Conservation (phyloP, 2,797 vertebrate genomes). For the Lates japonicus region DNA sequence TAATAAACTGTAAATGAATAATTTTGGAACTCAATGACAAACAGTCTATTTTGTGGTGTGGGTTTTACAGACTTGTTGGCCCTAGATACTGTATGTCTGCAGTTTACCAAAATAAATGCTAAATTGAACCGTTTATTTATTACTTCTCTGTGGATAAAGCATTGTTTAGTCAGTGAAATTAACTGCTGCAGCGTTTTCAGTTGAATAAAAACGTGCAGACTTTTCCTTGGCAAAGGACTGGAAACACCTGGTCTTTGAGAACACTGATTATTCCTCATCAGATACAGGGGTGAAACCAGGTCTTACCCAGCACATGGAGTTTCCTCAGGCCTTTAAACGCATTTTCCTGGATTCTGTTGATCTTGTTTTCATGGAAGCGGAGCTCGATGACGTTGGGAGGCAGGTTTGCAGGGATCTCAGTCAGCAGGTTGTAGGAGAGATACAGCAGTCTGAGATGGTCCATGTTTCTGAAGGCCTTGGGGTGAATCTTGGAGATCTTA, state of each 20-base stretch:
- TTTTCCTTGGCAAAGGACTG: not conserved
- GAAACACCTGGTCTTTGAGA: not conserved
- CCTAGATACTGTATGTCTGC: too few species aligned
- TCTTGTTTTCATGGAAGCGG: conserved; percentile 96
- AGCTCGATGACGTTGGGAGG: conserved; percentile 93
- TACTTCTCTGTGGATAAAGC: not conserved
- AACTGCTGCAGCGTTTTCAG: not conserved
- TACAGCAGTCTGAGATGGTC: conserved; percentile 92
- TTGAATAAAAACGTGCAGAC: not conserved
- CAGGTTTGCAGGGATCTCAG: conserved; percentile 92
- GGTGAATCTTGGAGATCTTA: conserved; percentile 94
- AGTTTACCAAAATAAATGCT: not conserved
- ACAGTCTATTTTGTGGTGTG: not conserved
- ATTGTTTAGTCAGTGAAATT: not conserved
- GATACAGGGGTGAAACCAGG: not conserved
- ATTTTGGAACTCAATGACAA: not conserved
- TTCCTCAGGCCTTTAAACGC: conserved; percentile 93
- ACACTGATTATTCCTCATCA: not conserved
- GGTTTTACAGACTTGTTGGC: not conserved
- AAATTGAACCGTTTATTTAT: not conserved
- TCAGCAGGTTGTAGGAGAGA: conserved; percentile 94
- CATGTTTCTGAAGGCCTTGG: conserved; percentile 93
- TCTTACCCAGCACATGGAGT: conserved; percentile 94
- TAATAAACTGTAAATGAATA: not conserved
- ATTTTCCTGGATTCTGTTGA: conserved; percentile 91